A percentile compares a stretch with the other conserved stretches of the same genome.
phyloP scores from a whole-genome alignment of 2,888 invertebrate species.

The Thymelicus sylvestris region DNA sequence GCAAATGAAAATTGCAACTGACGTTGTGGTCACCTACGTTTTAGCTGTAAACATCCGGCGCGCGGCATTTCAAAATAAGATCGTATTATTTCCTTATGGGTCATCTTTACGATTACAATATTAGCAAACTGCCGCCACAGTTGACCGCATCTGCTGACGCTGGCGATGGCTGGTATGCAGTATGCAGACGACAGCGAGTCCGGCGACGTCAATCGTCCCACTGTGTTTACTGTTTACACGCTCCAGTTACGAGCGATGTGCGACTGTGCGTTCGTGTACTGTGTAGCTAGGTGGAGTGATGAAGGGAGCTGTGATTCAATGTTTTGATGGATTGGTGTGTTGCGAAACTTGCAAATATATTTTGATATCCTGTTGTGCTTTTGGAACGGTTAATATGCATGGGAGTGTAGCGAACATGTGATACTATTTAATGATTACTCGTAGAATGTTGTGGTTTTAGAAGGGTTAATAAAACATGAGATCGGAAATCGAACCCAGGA shows the following conservation, averaged over 20 bases:
- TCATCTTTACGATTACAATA: background rate
- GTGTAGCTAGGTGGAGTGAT: background rate
- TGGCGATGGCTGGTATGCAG: no score
- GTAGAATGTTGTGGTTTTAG: no score
- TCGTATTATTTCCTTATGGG: background rate
- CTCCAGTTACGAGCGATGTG: background rate
- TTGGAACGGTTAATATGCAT: no score
- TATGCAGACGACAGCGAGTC: background rate
- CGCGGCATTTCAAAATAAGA: background rate
- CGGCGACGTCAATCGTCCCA: background rate
- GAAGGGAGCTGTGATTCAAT: constrained; percentile 1
- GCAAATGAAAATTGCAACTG: no score
- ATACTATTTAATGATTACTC: no score
- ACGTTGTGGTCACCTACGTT: no score
- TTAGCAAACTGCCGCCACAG: background rate
- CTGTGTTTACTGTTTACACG: constrained; percentile 9
- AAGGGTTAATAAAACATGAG: no score
- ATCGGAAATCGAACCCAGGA: no score
- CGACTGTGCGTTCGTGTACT: background rate
- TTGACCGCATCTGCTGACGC: background rate
- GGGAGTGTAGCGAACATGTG: background rate
- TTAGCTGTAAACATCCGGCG: no score
- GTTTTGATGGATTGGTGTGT: background rate
- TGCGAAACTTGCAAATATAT: no score
- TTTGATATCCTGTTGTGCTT: no score